phyloP scores from a whole-genome alignment of 2,113 vertebrate genomes.

The Tauraco erythrolophus region DNA sequence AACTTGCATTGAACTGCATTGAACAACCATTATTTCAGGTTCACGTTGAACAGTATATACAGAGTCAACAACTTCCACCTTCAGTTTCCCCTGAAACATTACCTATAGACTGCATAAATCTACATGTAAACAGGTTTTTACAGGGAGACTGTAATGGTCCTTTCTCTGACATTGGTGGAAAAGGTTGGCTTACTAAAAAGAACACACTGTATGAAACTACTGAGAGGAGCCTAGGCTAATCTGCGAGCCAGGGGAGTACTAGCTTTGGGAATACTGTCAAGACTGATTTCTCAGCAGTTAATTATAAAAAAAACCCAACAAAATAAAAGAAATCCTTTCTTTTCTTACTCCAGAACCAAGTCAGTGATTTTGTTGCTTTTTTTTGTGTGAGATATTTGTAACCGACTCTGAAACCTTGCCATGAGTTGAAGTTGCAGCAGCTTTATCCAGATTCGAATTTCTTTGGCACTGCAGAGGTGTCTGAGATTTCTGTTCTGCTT shows the following conservation, averaged over 20 bases:
- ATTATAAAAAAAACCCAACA: fast-evolving
- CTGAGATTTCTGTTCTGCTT: background rate
- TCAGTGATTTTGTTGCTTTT: background rate
- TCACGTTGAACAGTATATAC: background rate
- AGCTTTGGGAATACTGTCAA: background rate
- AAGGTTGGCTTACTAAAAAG: background rate
- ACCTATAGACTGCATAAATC: background rate
- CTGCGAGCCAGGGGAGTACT: fast-evolving
- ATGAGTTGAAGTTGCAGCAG: background rate
- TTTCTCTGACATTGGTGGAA: background rate
- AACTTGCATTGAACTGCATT: background rate
- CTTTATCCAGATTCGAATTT: background rate
- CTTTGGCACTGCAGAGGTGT: background rate
- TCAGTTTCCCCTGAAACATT: background rate
- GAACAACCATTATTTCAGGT: background rate
- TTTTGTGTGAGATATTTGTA: background rate
- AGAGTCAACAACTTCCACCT: background rate
- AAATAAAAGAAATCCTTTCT: background rate
- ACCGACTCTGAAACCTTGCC: background rate
- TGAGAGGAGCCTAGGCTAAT: background rate
- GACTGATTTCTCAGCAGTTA: background rate
- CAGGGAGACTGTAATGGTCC: background rate
- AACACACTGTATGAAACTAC: background rate
- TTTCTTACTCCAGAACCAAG: background rate
- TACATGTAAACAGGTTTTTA: background rate